Evolutionary conservation across 2,797 vertebrate species (phyloP).

Genomic region (Tapirus indicus): DNA sequence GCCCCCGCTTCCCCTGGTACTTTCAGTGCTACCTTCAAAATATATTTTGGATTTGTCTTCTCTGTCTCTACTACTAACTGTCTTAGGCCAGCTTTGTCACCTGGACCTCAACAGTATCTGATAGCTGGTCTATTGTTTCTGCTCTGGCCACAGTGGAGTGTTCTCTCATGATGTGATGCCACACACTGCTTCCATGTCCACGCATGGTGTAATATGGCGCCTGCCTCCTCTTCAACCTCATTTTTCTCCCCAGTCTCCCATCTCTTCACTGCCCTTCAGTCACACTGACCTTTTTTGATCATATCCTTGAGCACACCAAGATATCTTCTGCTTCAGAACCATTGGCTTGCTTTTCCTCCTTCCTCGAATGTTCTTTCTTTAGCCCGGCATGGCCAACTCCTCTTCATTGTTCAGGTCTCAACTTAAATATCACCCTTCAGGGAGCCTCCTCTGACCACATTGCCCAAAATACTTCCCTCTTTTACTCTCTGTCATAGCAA

Average conservation of each 20-base stretch:
- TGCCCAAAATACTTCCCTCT: not conserved
- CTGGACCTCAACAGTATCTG: not conserved
- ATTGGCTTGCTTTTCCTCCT: not conserved
- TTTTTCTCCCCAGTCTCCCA: not conserved
- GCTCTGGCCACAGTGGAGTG: not conserved
- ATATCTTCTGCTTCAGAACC: not conserved
- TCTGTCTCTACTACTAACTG: not conserved
- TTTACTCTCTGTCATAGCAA: not conserved
- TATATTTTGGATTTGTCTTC: not conserved
- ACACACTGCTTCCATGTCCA: fast-evolving
- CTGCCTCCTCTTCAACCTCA: not conserved
- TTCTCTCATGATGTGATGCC: not conserved
- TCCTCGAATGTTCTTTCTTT: not conserved
- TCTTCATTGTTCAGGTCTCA: not conserved
- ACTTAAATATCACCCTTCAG: not conserved
- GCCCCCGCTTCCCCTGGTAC: not conserved
- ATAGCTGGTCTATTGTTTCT: not conserved
- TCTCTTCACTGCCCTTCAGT: not conserved
- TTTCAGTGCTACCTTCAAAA: not conserved
- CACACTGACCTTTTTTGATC: not conserved
- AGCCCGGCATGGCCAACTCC: not conserved
- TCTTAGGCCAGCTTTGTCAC: not conserved
- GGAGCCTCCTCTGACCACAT: not conserved
- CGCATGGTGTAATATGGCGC: fast-evolving
- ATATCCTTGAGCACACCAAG: not conserved